Conservation (phyloP, 2,113 vertebrate genomes). For the Syrmaticus mikado region DNA sequence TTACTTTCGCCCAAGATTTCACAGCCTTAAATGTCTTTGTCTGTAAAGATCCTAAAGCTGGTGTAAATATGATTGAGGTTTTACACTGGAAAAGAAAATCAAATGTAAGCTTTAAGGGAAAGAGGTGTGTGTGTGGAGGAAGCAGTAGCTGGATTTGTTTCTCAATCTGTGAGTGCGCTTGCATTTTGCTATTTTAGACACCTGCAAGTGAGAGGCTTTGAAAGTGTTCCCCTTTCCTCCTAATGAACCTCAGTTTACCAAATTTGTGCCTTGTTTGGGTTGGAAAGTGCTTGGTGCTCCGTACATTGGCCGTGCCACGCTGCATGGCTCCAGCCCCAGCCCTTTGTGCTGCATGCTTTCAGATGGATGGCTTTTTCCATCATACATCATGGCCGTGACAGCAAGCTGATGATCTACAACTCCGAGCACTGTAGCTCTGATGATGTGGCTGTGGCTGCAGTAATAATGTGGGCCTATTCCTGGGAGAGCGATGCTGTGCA, state of each 20-base stretch:
- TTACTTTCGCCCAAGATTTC: constrained; percentile 42
- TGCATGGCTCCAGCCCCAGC: constrained; percentile 29
- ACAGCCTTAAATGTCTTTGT: constrained; percentile 34
- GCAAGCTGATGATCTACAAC: constrained; percentile 72
- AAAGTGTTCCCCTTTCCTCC: not conserved
- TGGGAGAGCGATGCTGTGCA: not conserved
- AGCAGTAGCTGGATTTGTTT: constrained; percentile 45
- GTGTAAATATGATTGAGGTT: constrained; percentile 49
- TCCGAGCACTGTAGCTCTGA: constrained; percentile 19
- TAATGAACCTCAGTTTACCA: constrained; percentile 1
- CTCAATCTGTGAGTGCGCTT: constrained; percentile 39
- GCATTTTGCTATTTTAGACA: constrained; percentile 58
- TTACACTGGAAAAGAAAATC: constrained; percentile 17
- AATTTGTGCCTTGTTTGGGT: not conserved
- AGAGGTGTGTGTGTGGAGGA: not conserved
- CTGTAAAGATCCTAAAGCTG: constrained; percentile 41
- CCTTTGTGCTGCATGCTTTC: constrained; percentile 30
- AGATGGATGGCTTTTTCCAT: constrained; percentile 71
- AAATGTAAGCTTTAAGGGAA: not conserved
- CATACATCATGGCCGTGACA: constrained; percentile 70
- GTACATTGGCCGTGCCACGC: not conserved
- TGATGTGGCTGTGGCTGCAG: constrained; percentile 65
- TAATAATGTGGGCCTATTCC: constrained; percentile 65
- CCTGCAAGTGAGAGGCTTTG: not conserved
- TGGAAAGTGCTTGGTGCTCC: not conserved